A percentile compares a stretch with the other conserved stretches of the same genome.
phyloP scores from a whole-genome alignment of 2,888 invertebrate genomes.

The Spodoptera exigua region DNA sequence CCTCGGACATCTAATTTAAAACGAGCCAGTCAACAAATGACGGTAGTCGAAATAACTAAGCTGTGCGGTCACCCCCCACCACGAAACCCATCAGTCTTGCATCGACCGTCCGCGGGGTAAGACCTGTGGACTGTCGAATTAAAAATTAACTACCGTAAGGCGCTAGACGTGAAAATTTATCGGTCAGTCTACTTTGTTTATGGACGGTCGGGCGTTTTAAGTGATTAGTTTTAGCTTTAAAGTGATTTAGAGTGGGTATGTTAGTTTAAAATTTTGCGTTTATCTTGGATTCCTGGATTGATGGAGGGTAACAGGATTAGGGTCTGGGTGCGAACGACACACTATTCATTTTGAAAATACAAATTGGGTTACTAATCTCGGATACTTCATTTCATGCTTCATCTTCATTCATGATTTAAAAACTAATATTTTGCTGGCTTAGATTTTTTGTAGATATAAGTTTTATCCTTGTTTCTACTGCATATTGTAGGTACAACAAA shows the following conservation, averaged over 20 bases:
- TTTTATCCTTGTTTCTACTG: no score
- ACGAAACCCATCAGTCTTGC: constrained; percentile 80
- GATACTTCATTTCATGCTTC: no score
- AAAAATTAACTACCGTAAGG: constrained; percentile 81
- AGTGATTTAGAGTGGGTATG: constrained; percentile 63
- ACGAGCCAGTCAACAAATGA: constrained; percentile 81
- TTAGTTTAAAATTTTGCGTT: constrained; percentile 40
- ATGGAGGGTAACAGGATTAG: constrained; percentile 9
- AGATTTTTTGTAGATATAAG: no score
- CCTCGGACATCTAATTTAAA: constrained; percentile 80
- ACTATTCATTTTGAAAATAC: not conserved
- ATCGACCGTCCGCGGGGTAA: constrained; percentile 76
- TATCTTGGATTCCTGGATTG: constrained; percentile 21
- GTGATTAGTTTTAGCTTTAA: constrained; percentile 73
- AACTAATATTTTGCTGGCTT: no score
- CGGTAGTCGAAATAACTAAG: constrained; percentile 86
- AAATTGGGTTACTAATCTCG: not conserved
- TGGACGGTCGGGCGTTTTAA: constrained; percentile 74
- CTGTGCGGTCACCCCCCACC: constrained; percentile 75
- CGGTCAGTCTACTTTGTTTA: constrained; percentile 77
- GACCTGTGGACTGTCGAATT: constrained; percentile 80
- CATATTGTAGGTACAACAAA: no score
- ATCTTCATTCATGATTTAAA: no score
- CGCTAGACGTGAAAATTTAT: constrained; percentile 77
- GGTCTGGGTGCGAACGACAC: not conserved